Base-by-base conservation (phyloP, 2,888 invertebrate species). In the Didymodactylos carnosus region DNA sequence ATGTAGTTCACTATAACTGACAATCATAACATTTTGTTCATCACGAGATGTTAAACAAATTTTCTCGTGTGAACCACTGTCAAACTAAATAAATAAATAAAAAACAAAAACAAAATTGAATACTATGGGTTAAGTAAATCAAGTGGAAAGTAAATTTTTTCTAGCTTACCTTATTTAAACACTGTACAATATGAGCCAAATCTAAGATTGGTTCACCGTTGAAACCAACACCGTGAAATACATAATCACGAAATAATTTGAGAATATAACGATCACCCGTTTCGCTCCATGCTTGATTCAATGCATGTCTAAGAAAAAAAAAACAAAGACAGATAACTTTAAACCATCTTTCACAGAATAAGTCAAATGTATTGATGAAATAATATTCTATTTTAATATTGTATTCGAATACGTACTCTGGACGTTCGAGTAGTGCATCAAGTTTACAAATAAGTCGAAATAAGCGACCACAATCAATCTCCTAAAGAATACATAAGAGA, bases 201-300 rank as follows among this genome's bases (percentile, higher is more conserved):
- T 98, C 97, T 76, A 97, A 84, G 92, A 94, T 97, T 1, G 98
- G 94, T 77, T 89, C 87, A 80, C 94, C 93, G 76, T 90, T 89
- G 23, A 90, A 88, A 77, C 94, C 91, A 39, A 81, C 80, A 83
- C 94, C 91, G 86, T 98, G 97, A 85, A 98, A 97, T 80, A 97
- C 87, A 83, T 92, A 94, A 86, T 98, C 97, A 76, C 97, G 88
- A 86, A 95, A 98, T 82, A 98, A 85, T 85, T 97, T 97, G 84
- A 98, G 86, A 90, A 98, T 91, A 85, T 97, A 98, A 73, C 97
- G 88, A 85, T 97, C 94, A 27, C 95, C 97, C 29, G 95, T 97
- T 85, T 98, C 98, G 43, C 94, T 89, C 97, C 98, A 98, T 19
- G 91, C 88, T 16, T 90, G 88, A 84, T 97, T 95, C 87, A 92